phyloP scores from a whole-genome alignment of 2,113 vertebrate genomes.

The Tichodroma muraria region DNA sequence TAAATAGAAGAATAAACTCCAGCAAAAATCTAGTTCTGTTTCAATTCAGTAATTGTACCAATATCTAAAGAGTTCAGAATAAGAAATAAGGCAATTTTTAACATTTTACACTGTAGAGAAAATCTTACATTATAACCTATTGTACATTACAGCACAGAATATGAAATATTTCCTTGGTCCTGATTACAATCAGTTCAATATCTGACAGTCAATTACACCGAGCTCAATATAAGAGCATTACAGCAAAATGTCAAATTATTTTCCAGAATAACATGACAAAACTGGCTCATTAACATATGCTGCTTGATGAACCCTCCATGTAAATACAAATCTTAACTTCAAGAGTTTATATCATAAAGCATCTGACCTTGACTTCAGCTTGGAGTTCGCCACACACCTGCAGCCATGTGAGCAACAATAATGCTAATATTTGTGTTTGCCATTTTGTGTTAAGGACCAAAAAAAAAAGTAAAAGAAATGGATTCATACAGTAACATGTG shows the following conservation, averaged over 20 bases:
- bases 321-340: constrained; percentile 38
- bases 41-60: background rate
- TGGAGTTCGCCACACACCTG: constrained; percentile 50
- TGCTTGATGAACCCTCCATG: constrained; percentile 21
- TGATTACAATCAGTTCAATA: constrained; percentile 27
- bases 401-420: constrained; percentile 24
- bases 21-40: background rate
- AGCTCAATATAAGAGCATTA: constrained; percentile 18
- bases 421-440: constrained; percentile 27
- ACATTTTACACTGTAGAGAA: background rate
- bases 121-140: background rate
- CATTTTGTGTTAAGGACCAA: background rate
- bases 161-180: constrained; percentile 30
- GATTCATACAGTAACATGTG: constrained; percentile 24
- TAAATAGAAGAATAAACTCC: background rate
- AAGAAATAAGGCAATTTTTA: background rate
- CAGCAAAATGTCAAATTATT: constrained; percentile 45
- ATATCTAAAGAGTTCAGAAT: background rate
- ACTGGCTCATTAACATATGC: constrained; percentile 12
- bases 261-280: constrained; percentile 28
- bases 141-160: background rate
- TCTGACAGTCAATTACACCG: background rate
- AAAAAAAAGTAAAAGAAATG: constrained; percentile 11
- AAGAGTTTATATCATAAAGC: constrained; percentile 33
- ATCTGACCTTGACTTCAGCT: constrained; percentile 56